Evolutionary conservation across 1,140 invertebrate species (phyloP).

Genomic region (Drosophila orosa): DNA sequence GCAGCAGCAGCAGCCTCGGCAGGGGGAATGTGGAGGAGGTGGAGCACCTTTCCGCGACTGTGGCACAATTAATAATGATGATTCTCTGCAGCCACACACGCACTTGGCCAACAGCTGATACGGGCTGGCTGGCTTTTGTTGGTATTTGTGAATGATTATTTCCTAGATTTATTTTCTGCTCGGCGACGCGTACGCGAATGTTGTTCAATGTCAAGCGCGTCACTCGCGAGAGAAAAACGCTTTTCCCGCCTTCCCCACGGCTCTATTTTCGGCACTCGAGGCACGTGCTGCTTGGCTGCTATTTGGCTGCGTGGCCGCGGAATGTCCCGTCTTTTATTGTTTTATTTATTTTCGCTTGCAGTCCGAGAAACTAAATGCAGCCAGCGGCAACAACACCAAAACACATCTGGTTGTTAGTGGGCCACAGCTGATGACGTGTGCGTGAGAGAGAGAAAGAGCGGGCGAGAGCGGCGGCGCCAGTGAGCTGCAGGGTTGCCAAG

Average conservation of each 20-base stretch:
- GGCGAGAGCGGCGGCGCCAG: conserved; percentile 56
- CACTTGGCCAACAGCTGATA: conserved; percentile 71
- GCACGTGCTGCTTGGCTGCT: conserved; percentile 58
- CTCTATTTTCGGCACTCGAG: conserved; percentile 37
- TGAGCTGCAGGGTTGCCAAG: conserved; percentile 50
- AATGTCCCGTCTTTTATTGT: conserved; percentile 29
- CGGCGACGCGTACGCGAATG: conserved; percentile 54
- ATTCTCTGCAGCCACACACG: conserved; percentile 48
- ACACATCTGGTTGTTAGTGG: conserved; percentile 46
- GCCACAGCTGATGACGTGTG: conserved; percentile 73
- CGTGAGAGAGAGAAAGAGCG: conserved; percentile 35
- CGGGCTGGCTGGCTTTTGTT: conserved; percentile 18
- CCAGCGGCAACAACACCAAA: conserved; percentile 50
- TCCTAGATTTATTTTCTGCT: conserved; percentile 74
- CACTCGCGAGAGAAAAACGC: conserved; percentile 36
- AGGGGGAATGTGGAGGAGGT: conserved; percentile 35
- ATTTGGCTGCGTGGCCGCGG: conserved; percentile 32
- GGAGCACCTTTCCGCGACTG: conserved; percentile 21
- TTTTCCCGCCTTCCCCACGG: conserved; percentile 24
- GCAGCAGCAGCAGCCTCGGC: conserved; percentile 13
- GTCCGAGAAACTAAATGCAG: conserved; percentile 33
- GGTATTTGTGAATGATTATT: conserved; percentile 27
- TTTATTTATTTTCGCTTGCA: conserved; percentile 42
- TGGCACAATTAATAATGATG: conserved; percentile 58
- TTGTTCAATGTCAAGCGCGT: conserved; percentile 71